These are phyloP conservation scores for Calyptommatus sinebrachiatus DNA, from an alignment of 2,113 vertebrate species.

Conservation along the genomic window DNA sequence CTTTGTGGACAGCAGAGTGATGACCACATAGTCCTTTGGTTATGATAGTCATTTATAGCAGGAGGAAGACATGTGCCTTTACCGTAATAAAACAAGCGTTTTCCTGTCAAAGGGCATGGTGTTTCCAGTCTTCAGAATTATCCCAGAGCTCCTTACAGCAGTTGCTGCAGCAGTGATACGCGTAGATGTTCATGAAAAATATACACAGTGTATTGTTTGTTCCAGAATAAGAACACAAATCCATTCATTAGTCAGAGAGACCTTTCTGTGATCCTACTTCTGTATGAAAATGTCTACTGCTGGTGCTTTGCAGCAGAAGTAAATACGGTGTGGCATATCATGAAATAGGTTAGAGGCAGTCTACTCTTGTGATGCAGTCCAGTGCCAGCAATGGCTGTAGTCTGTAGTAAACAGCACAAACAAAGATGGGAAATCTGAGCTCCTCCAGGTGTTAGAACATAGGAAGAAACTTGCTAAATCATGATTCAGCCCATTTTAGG, in stretches of 20 bases:
- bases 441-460: too few relatives aligned
- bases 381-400: background rate
- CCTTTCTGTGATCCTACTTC: background rate
- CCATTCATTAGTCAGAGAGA: conserved; percentile 3
- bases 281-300: background rate
- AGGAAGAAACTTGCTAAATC: too few relatives aligned
- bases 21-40: too few relatives aligned
- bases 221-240: background rate
- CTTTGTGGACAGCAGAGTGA: too few relatives aligned
- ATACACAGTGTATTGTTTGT: background rate
- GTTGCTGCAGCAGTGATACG: background rate
- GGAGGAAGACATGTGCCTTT: too few relatives aligned
- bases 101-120: background rate
- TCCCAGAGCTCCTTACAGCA: too few relatives aligned
- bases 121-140: background rate
- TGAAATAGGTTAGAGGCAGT: background rate
- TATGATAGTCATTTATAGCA: too few relatives aligned
- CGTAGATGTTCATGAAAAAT: background rate
- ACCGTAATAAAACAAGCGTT: background rate
- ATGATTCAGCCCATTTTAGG: too few relatives aligned
- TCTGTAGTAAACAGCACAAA: background rate
- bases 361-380: background rate
- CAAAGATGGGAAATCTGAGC: background rate
- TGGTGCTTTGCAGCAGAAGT: conserved; percentile 5
- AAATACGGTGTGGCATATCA: background rate